Evolutionary conservation across 2,888 invertebrate genomes (phyloP).

Genomic region (Galerucella pusilla): DNA sequence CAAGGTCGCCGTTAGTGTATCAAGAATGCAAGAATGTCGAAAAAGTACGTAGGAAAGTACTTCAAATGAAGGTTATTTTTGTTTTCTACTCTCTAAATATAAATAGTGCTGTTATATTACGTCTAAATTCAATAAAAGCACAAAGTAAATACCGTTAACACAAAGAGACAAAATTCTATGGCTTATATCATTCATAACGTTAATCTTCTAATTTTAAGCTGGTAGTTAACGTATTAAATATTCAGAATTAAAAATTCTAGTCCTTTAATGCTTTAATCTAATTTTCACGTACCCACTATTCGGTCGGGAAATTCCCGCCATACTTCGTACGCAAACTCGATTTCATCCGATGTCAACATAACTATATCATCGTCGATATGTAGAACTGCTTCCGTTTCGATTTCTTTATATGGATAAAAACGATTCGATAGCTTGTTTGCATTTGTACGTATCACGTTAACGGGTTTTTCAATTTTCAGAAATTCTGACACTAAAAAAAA

Average conservation of each 20-base stretch:
- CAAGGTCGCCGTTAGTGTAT: too few species aligned
- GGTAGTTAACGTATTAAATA: background rate
- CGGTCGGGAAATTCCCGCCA: constrained; percentile 98
- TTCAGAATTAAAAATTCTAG: background rate
- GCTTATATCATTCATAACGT: too few species aligned
- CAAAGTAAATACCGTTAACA: too few species aligned
- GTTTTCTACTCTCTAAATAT: too few species aligned
- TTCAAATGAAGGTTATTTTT: too few species aligned
- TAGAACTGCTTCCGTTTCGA: constrained; percentile 95
- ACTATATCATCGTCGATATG: constrained; percentile 96
- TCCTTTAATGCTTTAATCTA: too few species aligned
- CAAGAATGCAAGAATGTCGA: too few species aligned
- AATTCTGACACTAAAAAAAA: constrained; percentile 78
- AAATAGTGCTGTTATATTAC: too few species aligned
- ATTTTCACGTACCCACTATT: constrained; percentile 72
- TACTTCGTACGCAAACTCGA: constrained; percentile 94
- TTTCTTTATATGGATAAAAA: constrained; percentile 95
- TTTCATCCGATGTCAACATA: constrained; percentile 94
- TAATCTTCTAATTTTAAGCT: background rate
- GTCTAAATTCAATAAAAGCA: too few species aligned
- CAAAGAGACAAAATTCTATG: too few species aligned
- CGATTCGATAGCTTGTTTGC: constrained; percentile 95
- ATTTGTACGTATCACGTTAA: constrained; percentile 90
- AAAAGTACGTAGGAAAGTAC: too few species aligned
- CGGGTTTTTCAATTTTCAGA: constrained; percentile 88